Evolutionary conservation across 1,140 invertebrate genomes (phyloP), one percentile per base, ranked within the genome.

Genomic region (Phortica variegata): DNA sequence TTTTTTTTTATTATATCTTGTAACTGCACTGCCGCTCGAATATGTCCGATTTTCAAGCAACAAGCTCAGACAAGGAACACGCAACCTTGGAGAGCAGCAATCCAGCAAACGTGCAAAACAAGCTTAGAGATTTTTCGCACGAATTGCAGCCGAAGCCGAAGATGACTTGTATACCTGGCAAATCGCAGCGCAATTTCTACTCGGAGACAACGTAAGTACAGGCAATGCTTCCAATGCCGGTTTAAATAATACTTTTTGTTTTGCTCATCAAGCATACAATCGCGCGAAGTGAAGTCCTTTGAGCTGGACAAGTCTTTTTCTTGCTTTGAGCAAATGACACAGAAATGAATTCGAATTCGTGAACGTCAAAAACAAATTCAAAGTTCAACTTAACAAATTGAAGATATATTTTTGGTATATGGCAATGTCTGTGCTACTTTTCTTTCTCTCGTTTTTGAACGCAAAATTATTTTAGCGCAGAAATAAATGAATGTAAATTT

Each of bases 221-320:
- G 13, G 13, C n/a, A 34, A 15, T 8, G 13, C 32, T 7, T 29
- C 26, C 26, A 29, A 29, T 34, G 32, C 13, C 5, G 23, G 5
- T 26, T n/a, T 29, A 13, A n/a, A 34, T n/a, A 34, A 34, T 34
- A 8, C 26, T 29, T 13, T 8, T 31, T 38, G 4, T n/a, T 23
- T 33, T 39, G 8, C 7, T 21, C 10, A 21, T 21, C 9, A 21
- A 60, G 39, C 37, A 51, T 16, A 9, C 43, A 21, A 10, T 20
- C 44, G 6, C 47, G 47, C 3, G 40, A 33, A 18, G 9, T 34
- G 15, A 38, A 58, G 3, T 55, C 49, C 23, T 60, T 61, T 9
- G 50, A 63, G 3, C 58, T 62, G 9, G 70, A 73, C 34, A 73
- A 73, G 36, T 73, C 70, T 7, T 73, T 65, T 39, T 73, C 1